These are phyloP conservation scores for Beroe ovata DNA, from an alignment of 37 sponge, comb jelly and placozoan genomes.

Conservation along the genomic window DNA sequence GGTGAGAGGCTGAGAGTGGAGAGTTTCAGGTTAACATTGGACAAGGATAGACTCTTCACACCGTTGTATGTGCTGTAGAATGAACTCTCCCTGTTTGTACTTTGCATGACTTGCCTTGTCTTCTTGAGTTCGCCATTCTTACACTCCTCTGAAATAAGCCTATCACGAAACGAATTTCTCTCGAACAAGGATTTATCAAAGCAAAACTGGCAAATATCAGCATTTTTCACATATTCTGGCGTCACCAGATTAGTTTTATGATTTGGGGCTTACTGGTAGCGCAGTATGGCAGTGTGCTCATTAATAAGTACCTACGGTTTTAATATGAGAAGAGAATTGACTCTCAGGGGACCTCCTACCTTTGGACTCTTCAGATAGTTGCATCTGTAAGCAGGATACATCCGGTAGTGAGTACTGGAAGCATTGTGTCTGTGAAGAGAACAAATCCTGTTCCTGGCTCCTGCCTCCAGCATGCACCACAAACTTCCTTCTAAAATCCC, in stretches of 20 bases:
- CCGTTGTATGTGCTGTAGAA: not conserved
- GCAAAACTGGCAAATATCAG: no score
- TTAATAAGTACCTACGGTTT: no score
- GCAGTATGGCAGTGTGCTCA: no score
- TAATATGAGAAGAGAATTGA: no score
- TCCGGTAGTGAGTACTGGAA: constrained; percentile 34
- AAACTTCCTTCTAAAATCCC: constrained; percentile 32
- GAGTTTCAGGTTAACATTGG: constrained; percentile 1
- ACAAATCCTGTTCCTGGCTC: not conserved
- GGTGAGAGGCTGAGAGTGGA: constrained; percentile 11
- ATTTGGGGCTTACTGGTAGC: no score
- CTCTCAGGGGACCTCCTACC: not conserved
- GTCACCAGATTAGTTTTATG: no score
- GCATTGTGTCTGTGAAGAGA: not conserved
- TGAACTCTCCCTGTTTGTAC: not conserved
- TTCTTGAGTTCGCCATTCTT: not conserved
- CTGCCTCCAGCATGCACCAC: not conserved
- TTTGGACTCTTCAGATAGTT: not conserved
- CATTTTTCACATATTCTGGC: no score
- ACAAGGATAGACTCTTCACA: not conserved
- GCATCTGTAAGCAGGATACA: constrained; percentile 53
- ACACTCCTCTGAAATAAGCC: not conserved
- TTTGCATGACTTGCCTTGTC: not conserved
- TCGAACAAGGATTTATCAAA: no score
- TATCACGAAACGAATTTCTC: no score